Percentiles rank a stretch among this genome's conserved stretches.
These are phyloP conservation scores for Pollenia labialis DNA, from an alignment of 2,888 invertebrate species.

Conservation along the genomic window DNA sequence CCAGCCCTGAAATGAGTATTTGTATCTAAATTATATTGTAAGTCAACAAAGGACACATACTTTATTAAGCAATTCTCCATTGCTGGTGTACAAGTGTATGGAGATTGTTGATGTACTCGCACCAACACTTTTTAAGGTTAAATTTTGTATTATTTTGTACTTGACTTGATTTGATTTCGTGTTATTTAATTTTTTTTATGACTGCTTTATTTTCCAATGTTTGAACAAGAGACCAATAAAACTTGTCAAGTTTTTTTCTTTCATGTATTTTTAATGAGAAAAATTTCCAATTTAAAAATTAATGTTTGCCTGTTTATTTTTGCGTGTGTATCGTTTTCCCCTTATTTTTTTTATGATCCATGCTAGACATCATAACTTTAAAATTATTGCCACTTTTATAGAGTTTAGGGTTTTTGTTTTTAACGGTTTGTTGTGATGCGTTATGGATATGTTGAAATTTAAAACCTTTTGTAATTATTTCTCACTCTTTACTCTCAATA, in stretches of 20 bases:
- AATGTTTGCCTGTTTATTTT: conserved; percentile 27
- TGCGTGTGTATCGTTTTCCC: not conserved
- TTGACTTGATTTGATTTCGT: conserved; percentile 42
- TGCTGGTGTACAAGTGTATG: not conserved
- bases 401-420: not conserved
- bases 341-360: conserved; percentile 23
- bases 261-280: conserved; percentile 41
- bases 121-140: conserved; percentile 22
- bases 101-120: not conserved
- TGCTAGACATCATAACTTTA: conserved; percentile 59
- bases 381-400: conserved; percentile 32
- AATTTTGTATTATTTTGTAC: conserved; percentile 34
- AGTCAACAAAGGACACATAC: conserved; percentile 52
- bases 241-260: conserved; percentile 27
- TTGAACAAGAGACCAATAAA: conserved; percentile 41
- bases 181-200: not conserved
- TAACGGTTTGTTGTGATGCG: conserved; percentile 31
- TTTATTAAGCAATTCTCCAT: conserved; percentile 49
- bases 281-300: conserved; percentile 58
- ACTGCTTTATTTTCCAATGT: not conserved
- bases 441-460: conserved; percentile 49
- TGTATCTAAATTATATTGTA: conserved; percentile 48
- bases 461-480: conserved; percentile 21
- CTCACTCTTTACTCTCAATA: not conserved
- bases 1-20: conserved; percentile 12